Base-by-base conservation (phyloP, 2,888 invertebrate genomes). In the Parochlus steinenii region DNA sequence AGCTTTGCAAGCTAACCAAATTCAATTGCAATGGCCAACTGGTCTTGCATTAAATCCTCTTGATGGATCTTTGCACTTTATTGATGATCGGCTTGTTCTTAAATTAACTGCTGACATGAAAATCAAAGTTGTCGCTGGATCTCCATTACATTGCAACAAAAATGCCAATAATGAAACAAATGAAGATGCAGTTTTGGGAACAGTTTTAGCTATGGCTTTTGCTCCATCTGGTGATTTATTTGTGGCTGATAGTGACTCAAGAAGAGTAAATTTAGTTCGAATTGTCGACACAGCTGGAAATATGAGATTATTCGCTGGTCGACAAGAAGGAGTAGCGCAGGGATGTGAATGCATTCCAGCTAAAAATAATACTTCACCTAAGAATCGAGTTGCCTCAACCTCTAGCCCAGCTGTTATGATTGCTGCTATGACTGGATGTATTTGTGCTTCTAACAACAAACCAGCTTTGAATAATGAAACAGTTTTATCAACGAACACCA, bases 1-100 rank as follows among this genome's bases (percentile, higher is more conserved):
- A 33, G 83, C 87, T 3, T 72, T 89, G 44, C 71, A 83, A 42
- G 81, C 87, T 5, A 77, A 78, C 47, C 78, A 82, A 63, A 83
- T 92, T 3, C 89, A 90, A 53, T 64, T 95, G 8, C 87, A 90
- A 51, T 98, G 97, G 97, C 97, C 98, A 3, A 93, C 93, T n/a
- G 87, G 90, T 15, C 63, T 98, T 41, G 81, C 92, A 0, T 64
- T 97, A 31, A 93, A 92, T 51, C 93, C 93, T 1, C 62, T 95
- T 12, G 95, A 97, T 54, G 90, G 90, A 33, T 80, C 86, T 1
- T 62, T 98, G 7, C 89, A 95, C 54, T 90, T 98, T 48, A 85
- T 97, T 44, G 98, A 98, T 54, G 90, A 92, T 52, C 74, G 90
- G 46, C 72, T 93, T 29, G 86, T 95, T 3, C 63, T 93, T 20